Evolutionary conservation across 2,113 vertebrate species (phyloP), one percentile per base, ranked within the genome.

Genomic region (Bambusicola thoracicus): DNA sequence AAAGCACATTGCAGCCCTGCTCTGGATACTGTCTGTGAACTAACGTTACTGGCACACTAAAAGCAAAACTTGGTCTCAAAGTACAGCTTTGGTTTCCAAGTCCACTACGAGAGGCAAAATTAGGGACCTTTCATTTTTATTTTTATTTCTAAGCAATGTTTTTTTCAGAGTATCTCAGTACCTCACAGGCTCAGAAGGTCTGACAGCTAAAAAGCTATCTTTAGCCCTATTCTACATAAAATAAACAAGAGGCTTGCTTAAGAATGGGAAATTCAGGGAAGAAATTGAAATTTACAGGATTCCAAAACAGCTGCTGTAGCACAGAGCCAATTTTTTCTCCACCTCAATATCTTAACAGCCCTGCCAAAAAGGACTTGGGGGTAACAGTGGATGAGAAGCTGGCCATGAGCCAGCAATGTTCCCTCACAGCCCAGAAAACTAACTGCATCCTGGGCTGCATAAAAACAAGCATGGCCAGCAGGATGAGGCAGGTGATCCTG

Each of bases 1-100:
- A 62, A 14, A 48, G 15, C 27, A 15, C 0, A 1, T 18, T 11
- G 2, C 48, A 49, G 18, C 59, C 18, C 2, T 1, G 14, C 14
- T 77, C 11, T 0, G 0, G 24, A 79, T 72, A 22, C 62, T 78
- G 48, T 48, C 56, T 21, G 48, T 53, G 48, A 76, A 38, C 4
- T 76, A 53, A 61, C 11, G 48, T 63, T 36, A 7, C 18, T 66
- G 30, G 11, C 3, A 13, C 17, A 27, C 22, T 61, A 77, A 40
- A 58, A 59, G 62, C 61, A 30, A 79, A 61, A 9, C 6, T 11
- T 12, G 5, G 56, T 79, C 69, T 87, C 2, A 1, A 66, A 62
- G 30, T 27, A 41, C 22, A 32, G 3, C n/a, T 89, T 86, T 76
- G 24, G 6, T 38, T 82, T 84, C 41, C 53, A 86, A 15, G 48